These are phyloP conservation scores for Pteromalus puparum DNA, from an alignment of 1,140 invertebrate species.

Conservation along the genomic window DNA sequence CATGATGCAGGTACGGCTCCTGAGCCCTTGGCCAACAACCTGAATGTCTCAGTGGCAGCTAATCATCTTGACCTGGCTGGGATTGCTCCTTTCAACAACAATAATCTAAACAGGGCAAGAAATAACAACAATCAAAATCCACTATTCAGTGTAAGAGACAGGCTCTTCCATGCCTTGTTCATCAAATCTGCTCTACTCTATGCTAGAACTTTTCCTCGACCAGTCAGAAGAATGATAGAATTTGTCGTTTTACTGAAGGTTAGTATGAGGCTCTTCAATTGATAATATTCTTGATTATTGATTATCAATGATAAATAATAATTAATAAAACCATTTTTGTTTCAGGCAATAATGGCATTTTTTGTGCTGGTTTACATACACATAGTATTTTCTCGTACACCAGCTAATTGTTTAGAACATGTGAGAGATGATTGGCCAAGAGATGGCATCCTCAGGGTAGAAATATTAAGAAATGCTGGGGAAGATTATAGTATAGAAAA, in stretches of 20 bases:
- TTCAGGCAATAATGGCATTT: constrained; percentile 89
- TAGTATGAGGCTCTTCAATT: constrained; percentile 55
- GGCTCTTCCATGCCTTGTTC: constrained; percentile 96
- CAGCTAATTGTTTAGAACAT: constrained; percentile 94
- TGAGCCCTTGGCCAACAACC: constrained; percentile 63
- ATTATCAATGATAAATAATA: constrained; percentile 5
- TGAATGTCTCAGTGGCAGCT: constrained; percentile 64
- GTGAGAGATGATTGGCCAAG: constrained; percentile 94
- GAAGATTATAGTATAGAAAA: constrained; percentile 86
- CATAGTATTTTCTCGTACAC: constrained; percentile 92
- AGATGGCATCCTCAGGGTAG: constrained; percentile 95
- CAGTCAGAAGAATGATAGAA: constrained; percentile 91
- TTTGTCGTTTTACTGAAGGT: constrained; percentile 92
- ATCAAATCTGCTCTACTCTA: constrained; percentile 93
- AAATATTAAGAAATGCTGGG: constrained; percentile 88
- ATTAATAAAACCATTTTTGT: constrained; percentile 37
- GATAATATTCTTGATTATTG: not conserved
- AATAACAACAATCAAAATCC: constrained; percentile 80
- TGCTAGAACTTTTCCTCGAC: constrained; percentile 90
- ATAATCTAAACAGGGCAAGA: constrained; percentile 63
- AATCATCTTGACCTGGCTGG: constrained; percentile 68
- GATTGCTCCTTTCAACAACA: constrained; percentile 64
- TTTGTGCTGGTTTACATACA: constrained; percentile 97
- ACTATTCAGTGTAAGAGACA: constrained; percentile 89
- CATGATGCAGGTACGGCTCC: constrained; percentile 57